Conservation (phyloP, 2,113 vertebrate species). For the pig (Sus scrofa) region DNA sequence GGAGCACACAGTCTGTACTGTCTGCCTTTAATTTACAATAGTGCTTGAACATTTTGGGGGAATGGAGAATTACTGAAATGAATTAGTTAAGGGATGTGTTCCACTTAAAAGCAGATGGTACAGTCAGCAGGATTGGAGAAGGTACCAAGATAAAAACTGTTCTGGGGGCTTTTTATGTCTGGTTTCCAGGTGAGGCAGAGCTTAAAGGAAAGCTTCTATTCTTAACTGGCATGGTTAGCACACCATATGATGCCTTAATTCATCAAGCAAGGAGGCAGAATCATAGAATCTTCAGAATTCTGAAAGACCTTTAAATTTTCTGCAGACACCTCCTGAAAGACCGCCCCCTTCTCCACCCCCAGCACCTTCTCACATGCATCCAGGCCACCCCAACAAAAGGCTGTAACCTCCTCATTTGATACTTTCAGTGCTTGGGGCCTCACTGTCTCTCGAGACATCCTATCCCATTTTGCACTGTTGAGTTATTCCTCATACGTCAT, state of each 20-base stretch:
- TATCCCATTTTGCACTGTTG: not conserved
- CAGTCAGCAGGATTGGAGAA: not conserved
- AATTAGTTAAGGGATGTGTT: not conserved
- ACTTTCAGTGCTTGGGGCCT: not conserved
- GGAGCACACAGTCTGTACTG: not conserved
- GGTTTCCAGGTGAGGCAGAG: not conserved
- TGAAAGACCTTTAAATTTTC: not conserved
- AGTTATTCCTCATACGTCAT: not conserved
- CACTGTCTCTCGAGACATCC: not conserved
- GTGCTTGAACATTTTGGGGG: not conserved
- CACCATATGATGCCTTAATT: not conserved
- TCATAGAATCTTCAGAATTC: not conserved
- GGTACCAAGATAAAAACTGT: not conserved
- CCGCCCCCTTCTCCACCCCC: not conserved
- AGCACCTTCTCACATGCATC: not conserved
- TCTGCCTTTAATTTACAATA: not conserved
- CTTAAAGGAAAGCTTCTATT: not conserved
- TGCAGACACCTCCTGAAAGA: not conserved
- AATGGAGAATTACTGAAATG: not conserved
- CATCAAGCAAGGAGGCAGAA: not conserved
- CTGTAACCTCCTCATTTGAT: not conserved
- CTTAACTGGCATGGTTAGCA: not conserved
- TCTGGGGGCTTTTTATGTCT: not conserved
- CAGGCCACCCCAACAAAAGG: not conserved
- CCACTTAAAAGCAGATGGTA: slow-evolving; percentile 22